Conservation (phyloP, 1,140 invertebrate genomes). For the Liolophura sinensis region DNA sequence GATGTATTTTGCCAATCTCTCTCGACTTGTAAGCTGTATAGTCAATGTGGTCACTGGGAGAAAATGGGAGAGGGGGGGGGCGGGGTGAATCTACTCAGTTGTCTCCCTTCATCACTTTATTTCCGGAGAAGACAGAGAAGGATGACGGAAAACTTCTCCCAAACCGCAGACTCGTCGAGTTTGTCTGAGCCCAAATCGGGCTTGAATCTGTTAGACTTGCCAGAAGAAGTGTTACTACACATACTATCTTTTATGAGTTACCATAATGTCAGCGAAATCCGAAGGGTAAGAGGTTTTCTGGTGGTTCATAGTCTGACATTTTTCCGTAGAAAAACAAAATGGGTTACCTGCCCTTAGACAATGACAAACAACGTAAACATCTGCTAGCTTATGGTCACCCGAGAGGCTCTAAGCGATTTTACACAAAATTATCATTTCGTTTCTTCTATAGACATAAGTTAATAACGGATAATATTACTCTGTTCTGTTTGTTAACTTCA, state of each 20-base stretch:
- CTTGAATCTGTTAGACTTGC: slow-evolving; percentile 58
- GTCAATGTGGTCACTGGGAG: no score
- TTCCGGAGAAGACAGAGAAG: no score
- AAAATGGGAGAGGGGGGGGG: no score
- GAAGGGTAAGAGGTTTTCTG: slow-evolving; percentile 68
- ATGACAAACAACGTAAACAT: no score
- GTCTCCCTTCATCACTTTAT: no score
- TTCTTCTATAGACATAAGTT: not conserved
- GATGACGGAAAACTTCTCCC: no score
- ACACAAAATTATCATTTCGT: not conserved
- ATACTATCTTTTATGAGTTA: slow-evolving; percentile 77
- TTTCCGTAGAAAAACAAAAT: no score
- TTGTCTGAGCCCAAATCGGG: not conserved
- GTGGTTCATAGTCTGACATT: not conserved
- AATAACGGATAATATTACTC: not conserved
- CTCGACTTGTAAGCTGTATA: no score
- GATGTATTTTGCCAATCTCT: no score
- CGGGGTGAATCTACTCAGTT: no score
- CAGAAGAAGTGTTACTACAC: slow-evolving; percentile 77
- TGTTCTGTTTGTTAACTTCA: not conserved
- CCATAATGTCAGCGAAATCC: slow-evolving; percentile 79
- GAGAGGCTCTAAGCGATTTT: not conserved
- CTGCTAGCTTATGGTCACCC: no score
- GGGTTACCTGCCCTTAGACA: no score
- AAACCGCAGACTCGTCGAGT: not conserved